phyloP scores from a whole-genome alignment of 2,888 invertebrate genomes.

The Amphiduros pacificus region DNA sequence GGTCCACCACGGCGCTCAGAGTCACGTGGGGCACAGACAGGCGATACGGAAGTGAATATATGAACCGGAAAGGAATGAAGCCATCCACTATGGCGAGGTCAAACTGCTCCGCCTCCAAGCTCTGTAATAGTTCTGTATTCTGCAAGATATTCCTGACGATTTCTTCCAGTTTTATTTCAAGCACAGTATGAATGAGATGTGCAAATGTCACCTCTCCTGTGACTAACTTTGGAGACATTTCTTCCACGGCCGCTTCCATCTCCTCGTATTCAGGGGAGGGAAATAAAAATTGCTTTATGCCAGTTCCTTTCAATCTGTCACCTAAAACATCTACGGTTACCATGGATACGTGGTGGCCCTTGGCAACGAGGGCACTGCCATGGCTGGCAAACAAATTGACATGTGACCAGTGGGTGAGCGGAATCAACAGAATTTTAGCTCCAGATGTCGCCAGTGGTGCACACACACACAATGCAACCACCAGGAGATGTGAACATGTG shows the following conservation, averaged over 20 bases:
- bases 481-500: too few relatives aligned
- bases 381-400: constrained; percentile 12
- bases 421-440: constrained; percentile 22
- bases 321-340: constrained; percentile 3
- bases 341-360: constrained; percentile 19
- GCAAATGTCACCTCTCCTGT: background rate
- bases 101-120: constrained; percentile 1
- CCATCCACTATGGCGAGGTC: constrained; percentile 24
- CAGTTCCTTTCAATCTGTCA: background rate
- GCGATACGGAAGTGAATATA: constrained; percentile 13
- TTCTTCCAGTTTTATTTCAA: background rate
- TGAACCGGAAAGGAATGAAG: constrained; percentile 1
- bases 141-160: background rate
- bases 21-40: constrained; percentile 9
- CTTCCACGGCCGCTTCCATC: background rate
- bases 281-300: background rate
- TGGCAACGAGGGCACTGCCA: constrained; percentile 10
- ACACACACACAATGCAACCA: too few relatives aligned
- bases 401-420: constrained; percentile 1
- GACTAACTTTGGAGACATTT: background rate
- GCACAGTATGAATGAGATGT: background rate
- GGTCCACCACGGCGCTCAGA: constrained; percentile 10
- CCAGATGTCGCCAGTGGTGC: too few relatives aligned
- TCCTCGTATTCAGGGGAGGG: background rate
- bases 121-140: background rate